Evolutionary conservation across 2,888 invertebrate species (phyloP).

Genomic region (Erebia ligea): DNA sequence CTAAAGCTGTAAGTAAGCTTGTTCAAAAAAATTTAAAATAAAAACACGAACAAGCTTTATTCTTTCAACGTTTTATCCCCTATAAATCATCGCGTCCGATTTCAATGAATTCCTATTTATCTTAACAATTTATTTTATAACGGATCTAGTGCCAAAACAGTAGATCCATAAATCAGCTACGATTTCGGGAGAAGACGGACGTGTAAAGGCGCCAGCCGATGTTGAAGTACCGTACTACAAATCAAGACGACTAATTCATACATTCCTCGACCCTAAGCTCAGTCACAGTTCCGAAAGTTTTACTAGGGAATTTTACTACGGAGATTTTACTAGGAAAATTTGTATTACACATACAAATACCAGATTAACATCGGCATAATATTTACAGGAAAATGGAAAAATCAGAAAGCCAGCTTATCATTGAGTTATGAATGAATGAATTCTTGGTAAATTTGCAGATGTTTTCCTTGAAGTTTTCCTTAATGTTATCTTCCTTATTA

Average conservation of each 20-base stretch:
- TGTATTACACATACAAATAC: background rate
- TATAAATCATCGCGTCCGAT: conserved; percentile 10
- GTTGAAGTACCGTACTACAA: background rate
- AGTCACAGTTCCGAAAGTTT: no score
- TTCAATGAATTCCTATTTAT: conserved; percentile 13
- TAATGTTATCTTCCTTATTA: no score
- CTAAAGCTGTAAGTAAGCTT: no score
- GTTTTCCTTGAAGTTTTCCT: no score
- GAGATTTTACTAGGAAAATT: no score
- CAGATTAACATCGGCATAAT: background rate
- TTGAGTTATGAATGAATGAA: background rate
- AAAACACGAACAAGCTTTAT: no score
- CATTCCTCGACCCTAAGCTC: no score
- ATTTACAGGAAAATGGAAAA: background rate
- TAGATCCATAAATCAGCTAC: conserved; percentile 2
- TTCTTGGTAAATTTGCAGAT: no score
- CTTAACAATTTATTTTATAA: conserved; percentile 4
- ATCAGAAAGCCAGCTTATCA: background rate
- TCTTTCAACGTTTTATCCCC: conserved; percentile 6
- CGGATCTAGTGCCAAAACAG: conserved; percentile 13
- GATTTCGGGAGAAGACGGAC: conserved; percentile 1
- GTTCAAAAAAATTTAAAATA: no score
- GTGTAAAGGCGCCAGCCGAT: no score
- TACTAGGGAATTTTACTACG: no score
- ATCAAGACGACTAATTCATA: background rate